Conservation (phyloP, 2,888 invertebrate species). For the Phalera bucephala region DNA sequence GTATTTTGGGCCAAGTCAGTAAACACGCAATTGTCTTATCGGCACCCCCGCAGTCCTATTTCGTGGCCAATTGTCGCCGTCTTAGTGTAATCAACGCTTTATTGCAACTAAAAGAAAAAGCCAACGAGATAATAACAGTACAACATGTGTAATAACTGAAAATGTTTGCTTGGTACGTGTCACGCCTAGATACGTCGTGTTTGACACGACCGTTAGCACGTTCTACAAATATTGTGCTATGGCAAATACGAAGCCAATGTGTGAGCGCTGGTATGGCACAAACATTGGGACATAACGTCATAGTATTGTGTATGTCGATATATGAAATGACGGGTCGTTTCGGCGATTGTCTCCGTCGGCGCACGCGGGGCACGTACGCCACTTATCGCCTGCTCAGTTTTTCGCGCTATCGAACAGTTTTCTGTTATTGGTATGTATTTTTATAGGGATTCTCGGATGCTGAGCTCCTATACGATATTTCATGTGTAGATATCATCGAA, state of each 20-base stretch:
- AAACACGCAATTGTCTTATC: constrained; percentile 54
- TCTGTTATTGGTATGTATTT: constrained; percentile 42
- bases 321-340: constrained; percentile 54
- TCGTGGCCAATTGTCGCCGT: constrained; percentile 55
- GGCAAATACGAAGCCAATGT: constrained; percentile 72
- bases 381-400: constrained; percentile 55
- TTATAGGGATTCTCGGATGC: constrained; percentile 25
- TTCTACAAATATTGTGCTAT: constrained; percentile 79
- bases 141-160: constrained; percentile 69
- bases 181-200: constrained; percentile 73
- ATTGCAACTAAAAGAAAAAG: constrained; percentile 72
- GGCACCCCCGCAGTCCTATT: constrained; percentile 63
- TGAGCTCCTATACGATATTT: constrained; percentile 18
- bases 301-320: constrained; percentile 60
- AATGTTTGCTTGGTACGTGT: constrained; percentile 69
- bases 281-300: constrained; percentile 66
- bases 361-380: constrained; percentile 59
- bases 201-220: constrained; percentile 75
- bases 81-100: constrained; percentile 74
- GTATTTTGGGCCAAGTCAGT: constrained; percentile 34
- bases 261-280: constrained; percentile 49
- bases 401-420: constrained; percentile 39
- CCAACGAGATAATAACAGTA: constrained; percentile 64
- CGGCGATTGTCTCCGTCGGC: constrained; percentile 59
- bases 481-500: constrained; percentile 14